Evolutionary conservation across 2,888 invertebrate species (phyloP), one percentile per base, ranked within the genome.

Genomic region (Trimorus sp.): DNA sequence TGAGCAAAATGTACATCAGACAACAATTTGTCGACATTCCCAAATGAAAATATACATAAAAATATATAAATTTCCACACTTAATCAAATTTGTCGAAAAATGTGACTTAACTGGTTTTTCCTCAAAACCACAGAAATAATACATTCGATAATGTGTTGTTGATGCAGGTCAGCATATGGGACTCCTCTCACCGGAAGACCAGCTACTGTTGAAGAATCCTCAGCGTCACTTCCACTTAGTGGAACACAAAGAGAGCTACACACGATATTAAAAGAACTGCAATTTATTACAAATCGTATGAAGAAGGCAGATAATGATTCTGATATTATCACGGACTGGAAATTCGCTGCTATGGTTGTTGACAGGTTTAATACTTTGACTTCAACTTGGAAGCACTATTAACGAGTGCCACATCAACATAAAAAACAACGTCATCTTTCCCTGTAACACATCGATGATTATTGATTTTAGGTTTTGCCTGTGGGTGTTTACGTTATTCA

Each of bases 271-370:
- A 95, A 96, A 87, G 98, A 99, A 93, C 93, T 99, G 87, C 97
- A 97, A 93, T 98, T 98, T 93, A 98, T 99, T 91, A 98, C 98
- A 51, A 95, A 95, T 87, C 95, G 98, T 89, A 97, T 98, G 96
- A 96, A 96, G 92, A 97, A 98, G 92, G 96, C 98, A 73, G 98
- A 99, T 90, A 97, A 98, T 89, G 97, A 98, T 90, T 96, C 96
- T 76, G 98, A 98, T 91, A 94, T 97, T 86, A 97, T 97, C 88
- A 97, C 96, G 92, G 98, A 99, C 92, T 98, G 98, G 98, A 98
- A 98, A 92, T 99, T 98, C 92, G 98, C 98, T 76, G 98, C 98
- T 85, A 98, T 98, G 97, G 98, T 98, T 91, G 98, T 99, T 91
- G 98, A 99, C 93, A 96, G 97, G 94, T 95, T 91, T 26, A 40